Evolutionary conservation across 1,140 invertebrate species (phyloP), one percentile per base, ranked within the genome.

Genomic region (Pteromalus puparum): DNA sequence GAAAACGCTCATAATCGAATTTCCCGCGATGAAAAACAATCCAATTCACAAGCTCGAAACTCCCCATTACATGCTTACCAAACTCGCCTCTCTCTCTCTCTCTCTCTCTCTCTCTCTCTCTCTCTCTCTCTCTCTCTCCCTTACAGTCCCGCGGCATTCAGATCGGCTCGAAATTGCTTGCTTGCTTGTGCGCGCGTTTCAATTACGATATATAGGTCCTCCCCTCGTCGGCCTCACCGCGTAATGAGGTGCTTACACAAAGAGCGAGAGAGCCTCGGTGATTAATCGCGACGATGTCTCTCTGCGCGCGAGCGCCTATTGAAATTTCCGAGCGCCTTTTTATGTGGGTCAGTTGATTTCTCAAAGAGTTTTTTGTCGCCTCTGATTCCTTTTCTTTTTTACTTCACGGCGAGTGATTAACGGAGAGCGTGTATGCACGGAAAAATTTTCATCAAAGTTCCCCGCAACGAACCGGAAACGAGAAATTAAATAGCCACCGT

Each of bases 211-310:
- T 15, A 30, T 72, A 72, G 18, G 18, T 61, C 26, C 12, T 7
- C 26, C 12, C 24, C 30, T 28, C 68, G 10, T 30, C 26, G 24
- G 21, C 67, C 5, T 12, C 67, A 70, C 38, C 73, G 12, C 30
- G 73, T 38, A 74, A 74, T 74, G 73, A 74, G 73, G 73, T 38
- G 73, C 73, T 42, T 74, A 42, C n/a, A 74, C 73, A 74, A 74
- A 74, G 73, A 74, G 73, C 30, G 46, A 48, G 12, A 13, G 15
- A 26, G n/a, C 10, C 73, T n/a, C 34, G 73, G 67, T 70, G 28
- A 70, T 70, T 70, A 70, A 70, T 70, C 67, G 67, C 1, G 65
- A 26, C 15, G 46, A 61, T 61, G 21, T 30, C 26, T 26, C 67
- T 70, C 21, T n/a, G n/a, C 18, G 61, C 61, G 67, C 26, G 26